phyloP scores from a whole-genome alignment of 2,888 invertebrate species.

The Carabus problematicus region DNA sequence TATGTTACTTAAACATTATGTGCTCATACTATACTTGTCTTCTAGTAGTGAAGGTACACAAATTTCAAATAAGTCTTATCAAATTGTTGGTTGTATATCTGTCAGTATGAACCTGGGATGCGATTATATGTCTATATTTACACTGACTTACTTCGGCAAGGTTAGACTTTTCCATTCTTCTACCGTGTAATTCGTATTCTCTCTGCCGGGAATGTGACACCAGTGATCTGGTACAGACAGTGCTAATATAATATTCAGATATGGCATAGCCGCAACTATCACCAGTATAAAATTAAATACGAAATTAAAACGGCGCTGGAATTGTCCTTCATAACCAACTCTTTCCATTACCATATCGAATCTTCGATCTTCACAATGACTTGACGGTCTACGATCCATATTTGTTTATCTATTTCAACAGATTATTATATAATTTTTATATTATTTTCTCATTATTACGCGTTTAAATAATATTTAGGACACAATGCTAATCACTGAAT shows the following conservation, averaged over 20 bases:
- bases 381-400: not conserved
- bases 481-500: too few species aligned
- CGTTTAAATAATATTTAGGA: too few species aligned
- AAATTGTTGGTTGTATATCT: not conserved
- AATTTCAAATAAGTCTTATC: too few species aligned
- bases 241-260: slow-evolving; percentile 62
- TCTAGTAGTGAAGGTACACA: too few species aligned
- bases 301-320: slow-evolving; percentile 59
- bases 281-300: slow-evolving; percentile 59
- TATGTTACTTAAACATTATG: too few species aligned
- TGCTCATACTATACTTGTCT: too few species aligned
- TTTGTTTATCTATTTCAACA: too few species aligned
- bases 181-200: slow-evolving; percentile 56
- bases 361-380: slow-evolving; percentile 53
- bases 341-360: slow-evolving; percentile 61
- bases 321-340: slow-evolving; percentile 61
- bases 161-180: slow-evolving; percentile 61
- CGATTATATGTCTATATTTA: not conserved
- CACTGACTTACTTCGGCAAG: slow-evolving; percentile 58
- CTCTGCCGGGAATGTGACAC: slow-evolving; percentile 62
- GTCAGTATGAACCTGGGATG: not conserved
- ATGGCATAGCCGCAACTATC: slow-evolving; percentile 59
- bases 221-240: slow-evolving; percentile 63
- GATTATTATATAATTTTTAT: too few species aligned
- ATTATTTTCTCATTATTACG: too few species aligned